phyloP scores from a whole-genome alignment of 1,140 invertebrate genomes.

The Laodelphax striatellus region DNA sequence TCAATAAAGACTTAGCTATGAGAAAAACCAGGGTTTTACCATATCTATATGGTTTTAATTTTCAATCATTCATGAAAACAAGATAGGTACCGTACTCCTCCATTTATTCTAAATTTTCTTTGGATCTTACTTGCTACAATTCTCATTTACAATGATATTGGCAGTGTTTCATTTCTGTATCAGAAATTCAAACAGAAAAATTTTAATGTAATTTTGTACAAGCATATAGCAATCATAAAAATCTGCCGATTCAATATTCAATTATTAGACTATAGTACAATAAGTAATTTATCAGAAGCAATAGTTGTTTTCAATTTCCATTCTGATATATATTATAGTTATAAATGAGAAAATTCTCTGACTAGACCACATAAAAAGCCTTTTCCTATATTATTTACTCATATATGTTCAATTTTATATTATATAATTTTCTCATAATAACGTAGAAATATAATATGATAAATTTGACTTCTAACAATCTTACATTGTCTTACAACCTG shows the following conservation, averaged over 20 bases:
- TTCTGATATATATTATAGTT: no score
- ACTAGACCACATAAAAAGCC: slow-evolving; percentile 14
- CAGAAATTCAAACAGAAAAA: neutral
- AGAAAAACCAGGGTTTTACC: no score
- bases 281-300: neutral
- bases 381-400: slow-evolving; percentile 10
- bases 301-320: neutral
- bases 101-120: no score
- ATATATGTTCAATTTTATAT: slow-evolving; percentile 16
- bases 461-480: slow-evolving; percentile 19
- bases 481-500: slow-evolving; percentile 19
- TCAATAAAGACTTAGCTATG: no score
- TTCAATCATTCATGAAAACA: no score
- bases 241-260: neutral
- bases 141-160: slow-evolving; percentile 3
- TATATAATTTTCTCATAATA: slow-evolving; percentile 5
- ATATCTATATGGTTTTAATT: no score
- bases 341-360: neutral
- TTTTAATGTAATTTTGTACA: neutral
- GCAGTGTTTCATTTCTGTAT: slow-evolving; percentile 8
- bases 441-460: slow-evolving; percentile 20
- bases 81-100: no score
- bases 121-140: neutral
- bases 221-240: neutral
- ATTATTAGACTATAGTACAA: neutral